These are phyloP conservation scores for Eustalomyia histrio DNA, from an alignment of 2,888 invertebrate genomes.

Conservation along the genomic window DNA sequence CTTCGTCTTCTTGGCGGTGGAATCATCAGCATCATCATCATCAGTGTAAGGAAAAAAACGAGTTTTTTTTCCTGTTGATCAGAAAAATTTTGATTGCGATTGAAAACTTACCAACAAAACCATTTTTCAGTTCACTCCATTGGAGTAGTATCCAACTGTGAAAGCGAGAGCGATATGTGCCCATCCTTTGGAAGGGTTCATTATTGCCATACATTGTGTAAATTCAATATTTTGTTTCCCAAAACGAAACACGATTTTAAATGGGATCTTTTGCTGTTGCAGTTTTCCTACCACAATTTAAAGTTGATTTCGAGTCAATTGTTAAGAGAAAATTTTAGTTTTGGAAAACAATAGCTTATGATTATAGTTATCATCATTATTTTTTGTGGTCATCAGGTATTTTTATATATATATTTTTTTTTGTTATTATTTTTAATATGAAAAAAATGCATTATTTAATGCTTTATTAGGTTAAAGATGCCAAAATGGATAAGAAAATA, in stretches of 20 bases:
- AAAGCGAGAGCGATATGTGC: slow-evolving; percentile 69
- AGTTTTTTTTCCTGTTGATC: slow-evolving; percentile 49
- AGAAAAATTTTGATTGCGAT: slow-evolving; percentile 68
- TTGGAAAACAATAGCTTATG: slow-evolving; percentile 64
- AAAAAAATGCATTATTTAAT: slow-evolving; percentile 32
- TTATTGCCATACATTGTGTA: slow-evolving; percentile 54
- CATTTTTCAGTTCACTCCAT: slow-evolving; percentile 45
- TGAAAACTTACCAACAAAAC: slow-evolving; percentile 57
- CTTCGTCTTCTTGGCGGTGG: slow-evolving; percentile 58
- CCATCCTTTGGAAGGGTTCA: slow-evolving; percentile 65
- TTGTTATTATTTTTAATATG: slow-evolving; percentile 33
- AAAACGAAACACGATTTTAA: slow-evolving; percentile 51
- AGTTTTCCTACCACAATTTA: slow-evolving; percentile 57
- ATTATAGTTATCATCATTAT: slow-evolving; percentile 60
- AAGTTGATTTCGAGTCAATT: slow-evolving; percentile 66
- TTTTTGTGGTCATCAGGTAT: slow-evolving; percentile 54
- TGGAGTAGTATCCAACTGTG: slow-evolving; percentile 65
- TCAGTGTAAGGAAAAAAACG: slow-evolving; percentile 35
- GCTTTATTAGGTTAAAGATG: slow-evolving; percentile 53
- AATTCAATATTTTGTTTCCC: slow-evolving; percentile 8
- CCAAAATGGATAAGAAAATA: slow-evolving; percentile 35
- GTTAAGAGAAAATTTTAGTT: slow-evolving; percentile 44
- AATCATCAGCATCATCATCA: slow-evolving; percentile 58
- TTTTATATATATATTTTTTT: slow-evolving; percentile 5
- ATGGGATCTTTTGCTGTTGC: slow-evolving; percentile 17